phyloP scores from a whole-genome alignment of 2,113 vertebrate species.

The Mustela nigripes region DNA sequence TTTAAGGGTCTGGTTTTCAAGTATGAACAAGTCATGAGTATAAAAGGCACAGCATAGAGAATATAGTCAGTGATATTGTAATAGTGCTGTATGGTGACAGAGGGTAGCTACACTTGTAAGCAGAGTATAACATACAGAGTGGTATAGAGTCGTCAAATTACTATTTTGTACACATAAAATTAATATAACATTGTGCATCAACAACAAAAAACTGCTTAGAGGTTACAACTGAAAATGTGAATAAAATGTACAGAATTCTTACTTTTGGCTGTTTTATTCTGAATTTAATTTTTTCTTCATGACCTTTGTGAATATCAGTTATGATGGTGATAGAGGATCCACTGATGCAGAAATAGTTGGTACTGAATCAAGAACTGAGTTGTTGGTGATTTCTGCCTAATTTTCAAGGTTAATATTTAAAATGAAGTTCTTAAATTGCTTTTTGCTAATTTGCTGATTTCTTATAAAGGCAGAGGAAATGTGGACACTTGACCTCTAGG shows the following conservation, averaged over 20 bases:
- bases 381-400: background rate
- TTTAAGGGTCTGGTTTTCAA: background rate
- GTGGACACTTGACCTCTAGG: background rate
- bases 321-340: background rate
- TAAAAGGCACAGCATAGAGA: background rate
- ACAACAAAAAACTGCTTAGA: background rate
- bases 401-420: slow-evolving; percentile 27
- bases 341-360: background rate
- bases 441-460: slow-evolving; percentile 18
- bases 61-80: background rate
- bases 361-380: background rate
- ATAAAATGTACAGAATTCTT: background rate
- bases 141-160: background rate
- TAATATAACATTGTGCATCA: background rate
- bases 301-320: background rate
- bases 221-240: background rate
- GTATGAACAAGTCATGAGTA: background rate
- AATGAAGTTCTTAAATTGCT: background rate
- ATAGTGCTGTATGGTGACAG: background rate
- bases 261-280: background rate
- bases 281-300: slow-evolving; percentile 49
- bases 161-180: background rate
- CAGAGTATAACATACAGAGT: background rate
- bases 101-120: no score
- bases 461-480: background rate